A percentile compares a stretch with the other conserved stretches of the same genome.
These are phyloP conservation scores for Tuta absoluta DNA, from an alignment of 2,888 invertebrate species.

Conservation along the genomic window DNA sequence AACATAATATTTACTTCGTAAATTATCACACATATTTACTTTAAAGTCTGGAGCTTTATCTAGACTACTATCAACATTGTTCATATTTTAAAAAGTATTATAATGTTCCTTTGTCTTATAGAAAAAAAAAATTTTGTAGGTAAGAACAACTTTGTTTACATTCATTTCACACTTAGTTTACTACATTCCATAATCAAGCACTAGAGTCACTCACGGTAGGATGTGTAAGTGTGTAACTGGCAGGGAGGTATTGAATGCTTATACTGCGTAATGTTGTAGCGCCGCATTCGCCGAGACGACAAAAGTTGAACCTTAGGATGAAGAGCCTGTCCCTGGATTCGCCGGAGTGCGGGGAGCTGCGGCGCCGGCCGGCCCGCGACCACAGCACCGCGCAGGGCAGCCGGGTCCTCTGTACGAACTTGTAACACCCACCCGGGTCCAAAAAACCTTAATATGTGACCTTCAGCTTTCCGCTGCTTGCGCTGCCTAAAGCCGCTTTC, in stretches of 20 bases:
- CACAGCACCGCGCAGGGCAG: conserved; percentile 78
- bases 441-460: conserved; percentile 53
- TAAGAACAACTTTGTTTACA: conserved; percentile 4
- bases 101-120: background rate
- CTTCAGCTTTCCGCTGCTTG: conserved; percentile 11
- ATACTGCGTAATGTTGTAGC: conserved; percentile 84
- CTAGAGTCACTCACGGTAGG: conserved; percentile 19
- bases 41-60: conserved; percentile 25
- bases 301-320: conserved; percentile 98
- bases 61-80: background rate
- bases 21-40: background rate
- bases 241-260: conserved; percentile 56
- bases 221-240: conserved; percentile 27
- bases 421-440: conserved; percentile 60
- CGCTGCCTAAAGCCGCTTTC: conserved; percentile 2
- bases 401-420: conserved; percentile 83
- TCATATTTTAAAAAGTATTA: background rate
- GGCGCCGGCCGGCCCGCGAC: conserved; percentile 83
- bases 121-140: background rate
- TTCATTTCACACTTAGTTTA: conserved; percentile 25
- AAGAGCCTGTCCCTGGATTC: conserved; percentile 98
- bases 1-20: conserved; percentile 23
- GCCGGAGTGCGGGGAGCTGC: conserved; percentile 93
- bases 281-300: conserved; percentile 96
- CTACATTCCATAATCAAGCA: conserved; percentile 20